Evolutionary conservation across 2,888 invertebrate species (phyloP), one percentile per base, ranked within the genome.

Genomic region (Drosophila picticornis): DNA sequence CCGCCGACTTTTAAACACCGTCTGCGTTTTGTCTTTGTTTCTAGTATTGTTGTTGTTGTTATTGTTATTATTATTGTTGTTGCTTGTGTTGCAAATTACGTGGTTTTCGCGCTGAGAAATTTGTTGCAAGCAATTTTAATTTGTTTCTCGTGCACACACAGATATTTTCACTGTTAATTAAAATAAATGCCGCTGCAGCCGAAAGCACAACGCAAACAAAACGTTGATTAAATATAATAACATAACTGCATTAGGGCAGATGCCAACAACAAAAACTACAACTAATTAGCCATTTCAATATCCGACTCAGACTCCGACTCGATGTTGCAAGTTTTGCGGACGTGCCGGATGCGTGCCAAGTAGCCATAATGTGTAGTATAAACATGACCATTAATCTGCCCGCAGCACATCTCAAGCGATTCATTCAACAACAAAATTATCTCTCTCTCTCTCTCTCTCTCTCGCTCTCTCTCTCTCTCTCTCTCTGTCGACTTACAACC

Each of bases 141-240:
- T 80, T 63, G 64, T 71, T 67, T 68, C 57, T 76, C 53, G 51
- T 76, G 48, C 64, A 58, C 32, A 34, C 34, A 55, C 60, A 57
- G n/a, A 34, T 60, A 58, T 81, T 87, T 85, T 89, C 82, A 77
- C 88, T 84, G 55, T 60, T 82, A 90, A 85, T 90, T 85, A 84
- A 76, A 70, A 76, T 61, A 75, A 78, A 79, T 72, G 70, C 68
- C 73, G 61, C 62, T 69, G 68, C 77, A 81, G 58, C 58, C 66
- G 60, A 68, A 65, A 72, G 67, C 60, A 67, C 46, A 71, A 68
- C 48, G 57, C 38, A 67, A 66, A 53, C 57, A 74, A 62, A 73
- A 66, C 69, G 61, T 67, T 79, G 52, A 72, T 71, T 57, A 48
- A 73, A 62, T 34, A 36, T 64, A 81, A 77, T 77, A 52, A 64